phyloP scores from a whole-genome alignment of 2,113 vertebrate species.

The Xyrauchen texanus region DNA sequence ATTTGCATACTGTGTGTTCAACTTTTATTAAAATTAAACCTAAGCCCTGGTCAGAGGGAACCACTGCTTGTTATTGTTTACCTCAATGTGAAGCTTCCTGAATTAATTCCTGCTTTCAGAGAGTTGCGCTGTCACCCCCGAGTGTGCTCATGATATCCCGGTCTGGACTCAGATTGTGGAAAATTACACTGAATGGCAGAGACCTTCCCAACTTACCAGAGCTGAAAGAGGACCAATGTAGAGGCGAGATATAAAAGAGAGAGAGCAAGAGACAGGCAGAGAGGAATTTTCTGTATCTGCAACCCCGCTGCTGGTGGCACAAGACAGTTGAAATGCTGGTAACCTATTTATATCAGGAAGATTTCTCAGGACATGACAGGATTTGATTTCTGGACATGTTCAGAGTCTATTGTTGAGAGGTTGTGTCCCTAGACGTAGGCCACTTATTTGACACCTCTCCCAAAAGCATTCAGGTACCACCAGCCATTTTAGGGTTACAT shows the following conservation, averaged over 20 bases:
- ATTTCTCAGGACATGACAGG: slow-evolving; percentile 51
- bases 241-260: background rate
- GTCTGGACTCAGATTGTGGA: slow-evolving; percentile 67
- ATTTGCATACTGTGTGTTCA: slow-evolving; percentile 29
- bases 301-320: slow-evolving; percentile 58
- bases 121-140: slow-evolving; percentile 31
- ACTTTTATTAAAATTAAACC: background rate
- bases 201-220: slow-evolving; percentile 63
- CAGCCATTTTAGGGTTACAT: no score
- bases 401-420: slow-evolving; percentile 48
- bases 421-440: slow-evolving; percentile 41
- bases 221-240: background rate
- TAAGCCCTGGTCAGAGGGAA: slow-evolving; percentile 16
- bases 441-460: slow-evolving; percentile 34
- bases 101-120: slow-evolving; percentile 35
- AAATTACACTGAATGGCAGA: slow-evolving; percentile 61
- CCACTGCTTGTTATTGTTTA: slow-evolving; percentile 16
- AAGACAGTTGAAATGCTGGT: slow-evolving; percentile 63
- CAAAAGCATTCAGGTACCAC: slow-evolving; percentile 15
- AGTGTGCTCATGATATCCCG: slow-evolving; percentile 48
- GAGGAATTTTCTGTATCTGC: slow-evolving; percentile 66
- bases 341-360: slow-evolving; percentile 66
- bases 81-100: slow-evolving; percentile 10
- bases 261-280: slow-evolving; percentile 59
- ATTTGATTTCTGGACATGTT: slow-evolving; percentile 59